Percentiles rank a stretch among this genome's conserved stretches.
Evolutionary conservation across 2,113 vertebrate genomes (phyloP).

Genomic region (Acanthochromis polyacanthus): DNA sequence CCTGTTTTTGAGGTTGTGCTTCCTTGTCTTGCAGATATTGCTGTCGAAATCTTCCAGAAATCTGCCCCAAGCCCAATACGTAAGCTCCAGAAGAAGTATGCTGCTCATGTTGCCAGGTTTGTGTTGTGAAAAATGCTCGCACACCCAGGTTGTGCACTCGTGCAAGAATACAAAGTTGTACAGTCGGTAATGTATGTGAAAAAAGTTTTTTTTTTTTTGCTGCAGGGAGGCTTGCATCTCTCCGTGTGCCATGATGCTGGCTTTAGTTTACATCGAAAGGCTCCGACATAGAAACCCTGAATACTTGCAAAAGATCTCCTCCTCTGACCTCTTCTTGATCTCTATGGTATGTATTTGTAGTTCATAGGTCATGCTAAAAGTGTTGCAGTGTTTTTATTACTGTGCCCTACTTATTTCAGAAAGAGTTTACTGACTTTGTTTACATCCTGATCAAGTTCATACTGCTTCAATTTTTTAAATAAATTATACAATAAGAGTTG

Average conservation of each 20-base stretch:
- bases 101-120: constrained; percentile 94
- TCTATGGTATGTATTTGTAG: constrained; percentile 90
- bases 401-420: no score
- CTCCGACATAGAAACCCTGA: constrained; percentile 97
- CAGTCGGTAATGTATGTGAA: accelerated
- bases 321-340: constrained; percentile 98
- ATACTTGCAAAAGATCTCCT: constrained; percentile 97
- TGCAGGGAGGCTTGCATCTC: constrained; percentile 97
- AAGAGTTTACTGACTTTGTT: no score
- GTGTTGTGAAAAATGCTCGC: not conserved
- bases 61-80: constrained; percentile 96
- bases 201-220: not conserved
- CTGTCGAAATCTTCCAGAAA: constrained; percentile 97
- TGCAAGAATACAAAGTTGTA: accelerated
- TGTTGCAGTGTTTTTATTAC: constrained; percentile 4
- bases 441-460: no score
- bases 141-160: not conserved
- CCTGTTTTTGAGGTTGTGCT: not conserved
- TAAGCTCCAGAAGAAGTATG: constrained; percentile 97
- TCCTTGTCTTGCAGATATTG: constrained; percentile 88
- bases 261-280: constrained; percentile 97
- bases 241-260: constrained; percentile 98
- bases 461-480: not conserved
- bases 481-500: not conserved
- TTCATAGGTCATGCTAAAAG: not conserved